These are phyloP conservation scores for Amblyopsis rosae DNA, from an alignment of 2,113 vertebrate genomes.

Conservation along the genomic window DNA sequence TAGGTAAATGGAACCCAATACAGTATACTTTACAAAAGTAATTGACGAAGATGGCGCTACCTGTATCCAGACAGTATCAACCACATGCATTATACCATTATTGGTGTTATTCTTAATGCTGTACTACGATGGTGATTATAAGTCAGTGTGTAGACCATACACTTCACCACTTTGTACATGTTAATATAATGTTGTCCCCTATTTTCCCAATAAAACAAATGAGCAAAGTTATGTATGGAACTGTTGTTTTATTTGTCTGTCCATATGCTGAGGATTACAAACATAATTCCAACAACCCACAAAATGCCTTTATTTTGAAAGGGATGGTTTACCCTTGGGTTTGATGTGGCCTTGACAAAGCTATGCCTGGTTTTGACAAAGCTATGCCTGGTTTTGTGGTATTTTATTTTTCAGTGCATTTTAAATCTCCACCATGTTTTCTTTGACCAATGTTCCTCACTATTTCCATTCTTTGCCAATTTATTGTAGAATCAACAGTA, in stretches of 20 bases:
- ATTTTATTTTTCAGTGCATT: constrained; percentile 4
- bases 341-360: neutral
- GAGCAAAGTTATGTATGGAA: neutral
- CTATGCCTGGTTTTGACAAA: neutral
- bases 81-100: neutral
- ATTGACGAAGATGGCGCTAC: too few species aligned
- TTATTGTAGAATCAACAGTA: neutral
- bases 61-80: too few species aligned
- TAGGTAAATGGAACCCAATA: too few species aligned
- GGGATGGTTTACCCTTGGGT: constrained; percentile 1
- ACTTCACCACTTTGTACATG: neutral
- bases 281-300: neutral
- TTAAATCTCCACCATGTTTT: neutral
- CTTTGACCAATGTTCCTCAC: neutral
- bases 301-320: constrained; percentile 32
- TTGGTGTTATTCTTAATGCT: neutral
- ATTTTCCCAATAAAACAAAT: neutral
- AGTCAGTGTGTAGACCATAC: neutral
- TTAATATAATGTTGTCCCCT: neutral
- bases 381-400: neutral
- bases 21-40: too few species aligned
- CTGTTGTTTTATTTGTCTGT: too few species aligned
- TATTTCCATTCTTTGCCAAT: neutral
- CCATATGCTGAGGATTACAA: neutral
- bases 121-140: constrained; percentile 19